Evolutionary conservation across 2,113 vertebrate species (phyloP), one percentile per base, ranked within the genome.

Genomic region (Jaculus jaculus): DNA sequence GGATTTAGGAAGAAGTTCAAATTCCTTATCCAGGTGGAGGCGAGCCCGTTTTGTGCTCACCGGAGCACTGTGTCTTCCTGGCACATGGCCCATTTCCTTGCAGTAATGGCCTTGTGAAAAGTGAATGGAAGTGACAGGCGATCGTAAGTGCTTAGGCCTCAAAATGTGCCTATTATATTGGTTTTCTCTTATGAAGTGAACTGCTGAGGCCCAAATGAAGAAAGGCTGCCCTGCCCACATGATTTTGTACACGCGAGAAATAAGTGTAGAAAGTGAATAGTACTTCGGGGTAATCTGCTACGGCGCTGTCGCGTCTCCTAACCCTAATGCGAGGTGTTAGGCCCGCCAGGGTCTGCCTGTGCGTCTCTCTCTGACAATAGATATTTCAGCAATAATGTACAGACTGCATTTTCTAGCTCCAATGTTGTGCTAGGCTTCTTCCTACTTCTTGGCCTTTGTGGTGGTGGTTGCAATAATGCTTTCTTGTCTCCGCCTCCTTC

Each of bases 101-200:
- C 68, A 24, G 5, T 77, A 23, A 61, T 13, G 39, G 32, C n/a
- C 54, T 0, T 13, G 7, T 30, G 18, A 84, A n/a, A 65, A 74
- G n/a, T 47, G n/a, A 65, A 21, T 24, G 39, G 26, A 85, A 34
- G 39, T n/a, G 39, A 63, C 34, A 1, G 1, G 39, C 13, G 54
- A 39, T 10, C 4, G 71, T 66, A 51, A 69, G 61, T 54, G 90
- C 47, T 24, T 8, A 2, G 71, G 78, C 28, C 3, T 30, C 9
- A 34, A 23, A 24, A 2, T 0, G 3, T 15, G 18, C 51, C 60
- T n/a, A 5, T 18, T 0, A 0, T 16, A 7, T 51, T 61, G 83
- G 34, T 51, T 72, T n/a, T 69, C 5, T 66, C 9, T 79, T 65
- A 34, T 21, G 58, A 54, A 15, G 47, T 61, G n/a, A 37, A 13